Conservation (phyloP, 1,140 invertebrate species). For the Asbolus verrucosus region DNA sequence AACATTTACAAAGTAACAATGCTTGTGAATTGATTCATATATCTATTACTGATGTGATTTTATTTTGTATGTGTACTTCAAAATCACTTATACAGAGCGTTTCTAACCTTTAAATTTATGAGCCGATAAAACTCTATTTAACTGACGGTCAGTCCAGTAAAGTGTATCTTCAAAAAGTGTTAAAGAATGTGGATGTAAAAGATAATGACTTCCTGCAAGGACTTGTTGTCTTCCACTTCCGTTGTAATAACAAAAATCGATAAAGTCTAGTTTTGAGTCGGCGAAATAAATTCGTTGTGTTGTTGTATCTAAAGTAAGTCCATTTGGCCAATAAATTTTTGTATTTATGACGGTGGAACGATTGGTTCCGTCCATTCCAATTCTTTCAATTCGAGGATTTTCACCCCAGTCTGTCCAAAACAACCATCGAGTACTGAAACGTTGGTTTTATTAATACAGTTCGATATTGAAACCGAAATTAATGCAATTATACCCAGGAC, state of each 20-base stretch:
- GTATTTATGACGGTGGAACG: conserved; percentile 90
- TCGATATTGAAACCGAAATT: conserved; percentile 1
- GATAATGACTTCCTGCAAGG: conserved; percentile 87
- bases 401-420: conserved; percentile 99
- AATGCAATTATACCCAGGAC: conserved; percentile 73
- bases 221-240: conserved; percentile 91
- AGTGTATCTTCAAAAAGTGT: conserved; percentile 93
- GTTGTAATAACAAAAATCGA: conserved; percentile 98
- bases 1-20: too few relatives aligned
- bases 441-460: background rate
- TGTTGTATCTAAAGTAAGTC: conserved; percentile 93
- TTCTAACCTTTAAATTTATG: conserved; percentile 89
- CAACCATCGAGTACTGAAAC: conserved; percentile 77
- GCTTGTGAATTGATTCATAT: background rate
- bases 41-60: conserved; percentile 3
- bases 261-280: conserved; percentile 97
- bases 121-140: conserved; percentile 88
- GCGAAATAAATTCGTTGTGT: conserved; percentile 96
- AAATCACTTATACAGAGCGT: background rate
- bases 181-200: conserved; percentile 95
- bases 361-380: conserved; percentile 94
- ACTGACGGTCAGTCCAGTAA: conserved; percentile 96
- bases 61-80: background rate
- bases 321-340: conserved; percentile 99
- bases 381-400: conserved; percentile 94